phyloP scores from a whole-genome alignment of 2,888 invertebrate genomes.

The Amaurobius ferox region DNA sequence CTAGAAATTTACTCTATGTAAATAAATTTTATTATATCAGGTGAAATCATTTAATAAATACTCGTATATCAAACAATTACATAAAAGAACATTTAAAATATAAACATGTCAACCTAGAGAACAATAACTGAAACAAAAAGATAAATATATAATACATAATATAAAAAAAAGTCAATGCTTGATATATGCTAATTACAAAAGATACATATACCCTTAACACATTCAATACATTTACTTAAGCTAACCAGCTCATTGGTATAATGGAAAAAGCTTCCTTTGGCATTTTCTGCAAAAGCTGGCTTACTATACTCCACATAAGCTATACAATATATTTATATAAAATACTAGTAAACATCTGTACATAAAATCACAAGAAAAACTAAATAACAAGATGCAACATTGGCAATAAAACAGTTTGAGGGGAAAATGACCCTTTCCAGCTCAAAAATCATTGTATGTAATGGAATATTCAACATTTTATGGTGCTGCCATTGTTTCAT shows the following conservation, averaged over 20 bases:
- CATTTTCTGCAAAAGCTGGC: slow-evolving; percentile 65
- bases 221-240: neutral
- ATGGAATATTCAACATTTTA: too few species aligned
- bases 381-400: slow-evolving; percentile 38
- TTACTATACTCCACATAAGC: slow-evolving; percentile 31
- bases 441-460: too few species aligned
- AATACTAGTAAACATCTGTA: slow-evolving; percentile 65
- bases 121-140: too few species aligned
- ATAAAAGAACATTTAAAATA: too few species aligned
- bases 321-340: slow-evolving; percentile 61
- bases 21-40: too few species aligned
- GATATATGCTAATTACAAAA: neutral
- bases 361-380: slow-evolving; percentile 49
- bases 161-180: neutral
- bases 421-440: too few species aligned
- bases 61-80: too few species aligned
- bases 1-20: too few species aligned
- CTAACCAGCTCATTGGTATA: neutral
- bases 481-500: too few species aligned
- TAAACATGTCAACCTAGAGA: too few species aligned
- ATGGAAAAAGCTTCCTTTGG: slow-evolving; percentile 61
- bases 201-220: neutral
- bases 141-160: neutral
- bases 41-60: too few species aligned
- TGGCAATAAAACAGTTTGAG: slow-evolving; percentile 27